phyloP scores from a whole-genome alignment of 2,113 vertebrate species.

The Heterochromis multidens region DNA sequence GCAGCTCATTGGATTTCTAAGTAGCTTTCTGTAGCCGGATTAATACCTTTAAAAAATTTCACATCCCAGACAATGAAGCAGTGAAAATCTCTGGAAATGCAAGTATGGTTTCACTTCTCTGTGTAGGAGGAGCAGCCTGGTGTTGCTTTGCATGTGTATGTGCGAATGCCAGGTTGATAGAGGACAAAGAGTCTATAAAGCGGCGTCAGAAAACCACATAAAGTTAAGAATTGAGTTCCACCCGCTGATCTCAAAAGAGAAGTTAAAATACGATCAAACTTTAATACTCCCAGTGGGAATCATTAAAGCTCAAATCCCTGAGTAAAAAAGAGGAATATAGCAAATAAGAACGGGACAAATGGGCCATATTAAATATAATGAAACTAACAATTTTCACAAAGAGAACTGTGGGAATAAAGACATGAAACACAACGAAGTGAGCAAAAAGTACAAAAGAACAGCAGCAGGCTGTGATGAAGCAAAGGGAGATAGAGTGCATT shows the following conservation, averaged over 20 bases:
- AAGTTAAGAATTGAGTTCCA: slow-evolving; percentile 49
- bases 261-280: slow-evolving; percentile 62
- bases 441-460: slow-evolving; percentile 23
- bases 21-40: slow-evolving; percentile 1
- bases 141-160: not conserved
- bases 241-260: slow-evolving; percentile 51
- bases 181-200: slow-evolving; percentile 62
- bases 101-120: not conserved
- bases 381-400: slow-evolving; percentile 31
- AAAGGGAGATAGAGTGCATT: not conserved
- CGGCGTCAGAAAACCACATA: slow-evolving; percentile 35
- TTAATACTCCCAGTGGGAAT: slow-evolving; percentile 56
- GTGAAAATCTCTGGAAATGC: slow-evolving; percentile 9
- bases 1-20: slow-evolving; percentile 16
- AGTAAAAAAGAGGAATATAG: slow-evolving; percentile 13
- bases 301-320: slow-evolving; percentile 48
- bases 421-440: slow-evolving; percentile 20
- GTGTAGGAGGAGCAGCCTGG: not conserved
- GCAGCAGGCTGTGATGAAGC: not conserved
- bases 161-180: slow-evolving; percentile 12
- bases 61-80: not conserved
- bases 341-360: slow-evolving; percentile 60
- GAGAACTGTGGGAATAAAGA: slow-evolving; percentile 19
- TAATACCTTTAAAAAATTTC: slow-evolving; percentile 15
- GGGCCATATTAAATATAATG: slow-evolving; percentile 60